A percentile compares a stretch with the other conserved stretches of the same genome.
phyloP scores from a whole-genome alignment of 2,113 vertebrate species.

The Hippocampus abdominalis region DNA sequence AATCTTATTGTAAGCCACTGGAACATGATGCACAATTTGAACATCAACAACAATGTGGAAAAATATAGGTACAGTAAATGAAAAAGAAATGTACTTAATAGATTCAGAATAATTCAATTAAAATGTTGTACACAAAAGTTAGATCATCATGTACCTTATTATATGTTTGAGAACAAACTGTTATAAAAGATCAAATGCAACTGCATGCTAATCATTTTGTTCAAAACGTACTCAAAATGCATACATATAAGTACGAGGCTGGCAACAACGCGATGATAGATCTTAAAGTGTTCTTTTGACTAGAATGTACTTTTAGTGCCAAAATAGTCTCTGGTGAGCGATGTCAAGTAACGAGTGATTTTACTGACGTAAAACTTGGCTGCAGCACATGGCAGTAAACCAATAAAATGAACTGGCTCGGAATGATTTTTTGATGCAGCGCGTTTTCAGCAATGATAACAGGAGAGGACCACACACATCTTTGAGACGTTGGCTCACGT shows the following conservation, averaged over 20 bases:
- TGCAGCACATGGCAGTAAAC: slow-evolving; percentile 26
- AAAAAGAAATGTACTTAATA: no score
- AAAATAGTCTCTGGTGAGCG: not conserved
- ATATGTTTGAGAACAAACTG: no score
- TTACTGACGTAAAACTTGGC: slow-evolving; percentile 8
- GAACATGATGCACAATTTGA: no score
- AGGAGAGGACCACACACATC: slow-evolving; percentile 30
- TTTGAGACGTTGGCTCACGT: slow-evolving; percentile 53
- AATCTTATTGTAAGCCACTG: no score
- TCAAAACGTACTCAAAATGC: not conserved
- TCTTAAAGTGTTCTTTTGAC: not conserved
- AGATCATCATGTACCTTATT: no score
- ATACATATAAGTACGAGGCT: not conserved
- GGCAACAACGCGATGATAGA: not conserved
- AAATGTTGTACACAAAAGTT: no score
- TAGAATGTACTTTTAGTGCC: not conserved
- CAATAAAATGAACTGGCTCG: not conserved
- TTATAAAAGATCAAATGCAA: no score
- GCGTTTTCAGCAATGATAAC: slow-evolving; percentile 60
- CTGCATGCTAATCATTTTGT: no score
- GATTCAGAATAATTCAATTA: no score
- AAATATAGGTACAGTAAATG: no score
- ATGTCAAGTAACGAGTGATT: slow-evolving; percentile 19
- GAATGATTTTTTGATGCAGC: slow-evolving; percentile 9
- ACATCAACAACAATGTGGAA: no score